Conservation (phyloP, 2,113 vertebrate genomes). For the Apteryx owenii region DNA sequence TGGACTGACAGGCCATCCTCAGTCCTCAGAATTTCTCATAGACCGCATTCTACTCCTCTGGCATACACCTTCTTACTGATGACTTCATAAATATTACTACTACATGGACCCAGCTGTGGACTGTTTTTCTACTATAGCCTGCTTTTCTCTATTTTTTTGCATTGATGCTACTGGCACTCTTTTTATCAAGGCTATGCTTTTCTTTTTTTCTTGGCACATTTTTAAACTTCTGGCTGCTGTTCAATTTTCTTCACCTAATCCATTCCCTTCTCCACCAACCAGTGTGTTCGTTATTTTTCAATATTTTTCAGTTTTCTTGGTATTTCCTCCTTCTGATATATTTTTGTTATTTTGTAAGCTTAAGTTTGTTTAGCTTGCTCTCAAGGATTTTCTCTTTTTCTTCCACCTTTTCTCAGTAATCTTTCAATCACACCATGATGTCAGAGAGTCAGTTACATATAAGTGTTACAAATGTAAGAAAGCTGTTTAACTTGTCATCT, state of each 20-base stretch:
- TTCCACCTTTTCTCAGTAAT: not conserved
- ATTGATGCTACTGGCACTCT: not conserved
- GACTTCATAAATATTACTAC: not conserved
- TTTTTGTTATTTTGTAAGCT: not conserved
- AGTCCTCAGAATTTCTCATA: not conserved
- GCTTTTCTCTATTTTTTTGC: not conserved
- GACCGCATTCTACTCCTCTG: not conserved
- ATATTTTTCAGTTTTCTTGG: not conserved
- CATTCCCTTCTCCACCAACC: not conserved
- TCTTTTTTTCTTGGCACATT: not conserved
- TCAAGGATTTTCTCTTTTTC: not conserved
- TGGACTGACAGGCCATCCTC: not conserved
- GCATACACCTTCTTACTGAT: rapidly evolving
- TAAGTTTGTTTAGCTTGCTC: not conserved
- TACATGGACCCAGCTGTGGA: not conserved
- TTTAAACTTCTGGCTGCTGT: not conserved
- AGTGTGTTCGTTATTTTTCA: not conserved
- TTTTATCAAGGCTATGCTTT: not conserved
- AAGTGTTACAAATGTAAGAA: not conserved
- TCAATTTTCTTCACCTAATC: not conserved
- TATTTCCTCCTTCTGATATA: not conserved
- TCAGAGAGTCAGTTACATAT: not conserved
- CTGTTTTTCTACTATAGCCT: not conserved
- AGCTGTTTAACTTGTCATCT: not conserved
- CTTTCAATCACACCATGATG: not conserved